A percentile compares a stretch with the other conserved stretches of the same genome.
Conservation (phyloP, 2,888 invertebrate genomes). For the Volucella zonaria region DNA sequence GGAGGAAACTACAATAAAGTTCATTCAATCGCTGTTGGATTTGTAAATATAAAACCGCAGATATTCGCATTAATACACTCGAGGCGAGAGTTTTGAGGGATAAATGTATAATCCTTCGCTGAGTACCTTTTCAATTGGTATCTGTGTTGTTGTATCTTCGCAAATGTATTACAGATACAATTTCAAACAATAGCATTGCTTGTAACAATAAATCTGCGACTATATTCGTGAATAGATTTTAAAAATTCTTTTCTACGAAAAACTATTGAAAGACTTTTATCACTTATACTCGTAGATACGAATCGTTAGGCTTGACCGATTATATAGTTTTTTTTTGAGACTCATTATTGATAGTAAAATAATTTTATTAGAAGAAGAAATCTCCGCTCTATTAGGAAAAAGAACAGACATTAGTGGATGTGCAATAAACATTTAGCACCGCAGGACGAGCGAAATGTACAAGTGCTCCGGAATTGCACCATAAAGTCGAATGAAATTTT, state of each 20-base stretch:
- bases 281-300: too few relatives aligned
- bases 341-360: neutral
- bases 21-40: constrained; percentile 53
- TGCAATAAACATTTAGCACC: constrained; percentile 53
- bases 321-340: too few relatives aligned
- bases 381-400: constrained; percentile 3
- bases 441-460: constrained; percentile 57
- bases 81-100: constrained; percentile 50
- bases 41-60: constrained; percentile 62
- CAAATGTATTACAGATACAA: constrained; percentile 26
- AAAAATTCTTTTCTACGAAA: constrained; percentile 1
- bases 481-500: constrained; percentile 52
- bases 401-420: constrained; percentile 9
- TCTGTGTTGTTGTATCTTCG: constrained; percentile 41
- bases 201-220: constrained; percentile 42
- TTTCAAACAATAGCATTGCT: constrained; percentile 45
- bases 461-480: constrained; percentile 59
- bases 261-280: neutral
- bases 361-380: constrained; percentile 33
- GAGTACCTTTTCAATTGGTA: constrained; percentile 55
- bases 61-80: constrained; percentile 60
- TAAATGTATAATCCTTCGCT: constrained; percentile 61
- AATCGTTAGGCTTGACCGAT: too few relatives aligned
- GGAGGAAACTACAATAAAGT: constrained; percentile 58
- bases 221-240: constrained; percentile 21